Evolutionary conservation across 2,888 invertebrate genomes (phyloP).

Genomic region (Laothoe populi): DNA sequence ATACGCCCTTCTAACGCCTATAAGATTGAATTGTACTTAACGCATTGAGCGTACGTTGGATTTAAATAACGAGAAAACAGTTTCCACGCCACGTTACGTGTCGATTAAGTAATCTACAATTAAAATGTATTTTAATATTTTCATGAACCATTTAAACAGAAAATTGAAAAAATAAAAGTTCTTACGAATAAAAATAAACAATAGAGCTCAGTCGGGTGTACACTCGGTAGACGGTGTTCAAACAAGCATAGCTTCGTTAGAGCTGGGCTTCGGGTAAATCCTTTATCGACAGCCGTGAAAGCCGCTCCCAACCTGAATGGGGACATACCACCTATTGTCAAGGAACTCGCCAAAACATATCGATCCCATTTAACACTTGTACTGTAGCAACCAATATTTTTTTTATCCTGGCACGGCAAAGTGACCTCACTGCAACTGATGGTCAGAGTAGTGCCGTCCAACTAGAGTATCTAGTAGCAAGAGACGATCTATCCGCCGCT

Average conservation of each 20-base stretch:
- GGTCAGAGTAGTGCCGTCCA: no score
- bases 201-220: slow-evolving; percentile 39
- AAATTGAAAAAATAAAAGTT: no score
- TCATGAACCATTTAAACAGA: no score
- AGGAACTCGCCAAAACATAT: slow-evolving; percentile 32
- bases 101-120: slow-evolving; percentile 33
- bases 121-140: slow-evolving; percentile 17
- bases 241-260: slow-evolving; percentile 67
- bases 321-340: slow-evolving; percentile 44
- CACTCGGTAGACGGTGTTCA: slow-evolving; percentile 41
- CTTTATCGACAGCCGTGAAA: slow-evolving; percentile 58
- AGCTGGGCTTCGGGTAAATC: slow-evolving; percentile 55
- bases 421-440: no score
- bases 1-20: background rate
- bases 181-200: slow-evolving; percentile 50
- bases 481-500: no score
- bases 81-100: slow-evolving; percentile 37
- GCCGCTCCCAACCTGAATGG: slow-evolving; percentile 52
- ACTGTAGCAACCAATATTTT: background rate
- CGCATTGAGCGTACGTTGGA: slow-evolving; percentile 21
- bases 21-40: slow-evolving; percentile 6
- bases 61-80: slow-evolving; percentile 30
- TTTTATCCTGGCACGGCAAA: no score
- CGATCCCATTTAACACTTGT: slow-evolving; percentile 8
- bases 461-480: no score